These are phyloP conservation scores for Burhinus bistriatus DNA, from an alignment of 2,113 vertebrate genomes.

Conservation along the genomic window DNA sequence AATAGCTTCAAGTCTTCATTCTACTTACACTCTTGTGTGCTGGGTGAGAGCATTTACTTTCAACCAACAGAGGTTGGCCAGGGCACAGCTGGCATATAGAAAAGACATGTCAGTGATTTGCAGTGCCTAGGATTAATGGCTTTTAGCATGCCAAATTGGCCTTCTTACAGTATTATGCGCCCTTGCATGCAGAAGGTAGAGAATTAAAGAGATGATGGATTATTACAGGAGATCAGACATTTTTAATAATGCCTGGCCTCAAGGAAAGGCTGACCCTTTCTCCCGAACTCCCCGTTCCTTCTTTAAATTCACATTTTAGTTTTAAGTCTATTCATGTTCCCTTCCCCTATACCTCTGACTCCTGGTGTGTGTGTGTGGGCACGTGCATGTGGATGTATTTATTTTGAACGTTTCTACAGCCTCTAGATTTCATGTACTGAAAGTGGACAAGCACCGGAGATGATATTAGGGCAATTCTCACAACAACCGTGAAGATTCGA, in stretches of 20 bases:
- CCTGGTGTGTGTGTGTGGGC: background rate
- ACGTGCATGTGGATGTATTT: background rate
- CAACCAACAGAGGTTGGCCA: background rate
- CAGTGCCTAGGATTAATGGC: background rate
- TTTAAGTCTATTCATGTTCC: background rate
- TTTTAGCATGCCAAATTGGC: constrained; percentile 4
- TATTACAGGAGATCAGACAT: constrained; percentile 12
- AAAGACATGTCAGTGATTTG: background rate
- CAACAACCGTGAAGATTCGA: background rate
- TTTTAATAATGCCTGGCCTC: background rate
- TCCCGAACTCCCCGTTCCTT: background rate
- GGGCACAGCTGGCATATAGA: background rate
- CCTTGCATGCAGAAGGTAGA: background rate
- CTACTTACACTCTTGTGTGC: background rate
- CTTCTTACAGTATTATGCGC: background rate
- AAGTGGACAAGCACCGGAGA: background rate
- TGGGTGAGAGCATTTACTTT: background rate
- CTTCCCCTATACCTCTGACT: background rate
- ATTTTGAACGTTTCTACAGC: background rate
- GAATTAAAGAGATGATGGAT: constrained; percentile 9
- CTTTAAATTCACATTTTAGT: background rate
- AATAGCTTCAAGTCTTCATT: background rate
- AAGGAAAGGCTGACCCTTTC: constrained; percentile 15
- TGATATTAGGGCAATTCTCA: background rate
- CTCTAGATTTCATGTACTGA: background rate